Base-by-base conservation (phyloP, 2,888 invertebrate genomes). In the Microplitis manilae region DNA sequence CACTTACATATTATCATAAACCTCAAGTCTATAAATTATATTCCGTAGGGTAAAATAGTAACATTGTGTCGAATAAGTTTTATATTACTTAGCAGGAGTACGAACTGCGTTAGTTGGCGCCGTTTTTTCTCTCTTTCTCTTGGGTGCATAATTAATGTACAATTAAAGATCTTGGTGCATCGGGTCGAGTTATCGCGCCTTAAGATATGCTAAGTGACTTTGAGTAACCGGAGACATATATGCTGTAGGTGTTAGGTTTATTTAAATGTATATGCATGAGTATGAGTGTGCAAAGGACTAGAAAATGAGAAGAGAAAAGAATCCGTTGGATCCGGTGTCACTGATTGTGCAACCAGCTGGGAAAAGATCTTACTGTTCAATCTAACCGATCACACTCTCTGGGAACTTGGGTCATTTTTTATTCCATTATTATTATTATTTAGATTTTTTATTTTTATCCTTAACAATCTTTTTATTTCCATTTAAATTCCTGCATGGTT, bases 131-230 rank as follows among this genome's bases (percentile, higher is more conserved):
- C 13, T 41, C n/a, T 40, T 78, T 69, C 69, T 69, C 81, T 81
- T 80, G 80, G 78, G 59, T 81, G 85, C 82, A 84, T 87, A 86
- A 86, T 86, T 83, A 85, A 86, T 83, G 84, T 79, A 82, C 85
- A 86, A 87, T 86, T 85, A 87, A 85, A 84, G 83, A 86, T 87
- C 83, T 82, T 78, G 81, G 82, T 80, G 81, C 85, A 82, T 84
- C 82, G 83, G 81, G 76, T 75, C 77, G 81, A 82, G 79, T 84
- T 84, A 85, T 84, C 85, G 85, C 81, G 76, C 78, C 71, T 79
- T 62, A 73, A 84, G 84, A 86, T 85, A 84, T 85, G 85, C 84
- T 83, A 86, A 86, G 81, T 81, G 81, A 81, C 79, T 82, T 76
- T 74, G 77, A 74, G 80, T 72, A 60, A 72, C 39, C 13, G 40